Conservation (phyloP, 2,797 vertebrate species). For the Cynodonichthys magdalenae region DNA sequence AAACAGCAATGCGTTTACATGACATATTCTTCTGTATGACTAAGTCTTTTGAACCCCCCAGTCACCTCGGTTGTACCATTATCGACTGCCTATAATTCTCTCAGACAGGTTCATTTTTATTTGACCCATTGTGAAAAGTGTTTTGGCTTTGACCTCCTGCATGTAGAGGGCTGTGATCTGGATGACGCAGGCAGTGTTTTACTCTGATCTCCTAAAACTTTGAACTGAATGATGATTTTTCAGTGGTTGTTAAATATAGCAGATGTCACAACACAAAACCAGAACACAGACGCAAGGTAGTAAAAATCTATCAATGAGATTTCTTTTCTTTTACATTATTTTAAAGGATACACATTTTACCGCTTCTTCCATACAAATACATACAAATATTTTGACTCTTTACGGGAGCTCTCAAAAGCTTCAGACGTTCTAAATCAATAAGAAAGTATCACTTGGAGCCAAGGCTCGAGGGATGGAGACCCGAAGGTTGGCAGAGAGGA, state of each 20-base stretch:
- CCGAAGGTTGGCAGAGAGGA: constrained; percentile 42
- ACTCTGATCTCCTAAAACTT: constrained; percentile 73
- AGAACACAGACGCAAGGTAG: not conserved
- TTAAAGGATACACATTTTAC: constrained; percentile 23
- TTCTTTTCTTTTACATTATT: not conserved
- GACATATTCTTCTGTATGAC: constrained; percentile 21
- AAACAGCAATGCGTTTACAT: constrained; percentile 25
- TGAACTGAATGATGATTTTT: constrained; percentile 71
- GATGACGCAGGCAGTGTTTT: constrained; percentile 80
- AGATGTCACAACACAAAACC: constrained; percentile 25
- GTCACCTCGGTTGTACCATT: constrained; percentile 28
- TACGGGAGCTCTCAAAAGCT: constrained; percentile 66
- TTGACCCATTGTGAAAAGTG: constrained; percentile 67
- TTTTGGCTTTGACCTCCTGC: constrained; percentile 72
- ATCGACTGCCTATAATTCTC: constrained; percentile 62
- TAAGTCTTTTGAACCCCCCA: constrained; percentile 29
- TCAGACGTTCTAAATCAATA: constrained; percentile 76
- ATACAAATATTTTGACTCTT: constrained; percentile 25
- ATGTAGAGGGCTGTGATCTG: constrained; percentile 68
- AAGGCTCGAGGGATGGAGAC: constrained; percentile 30
- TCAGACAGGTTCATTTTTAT: constrained; percentile 62
- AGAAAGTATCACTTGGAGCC: constrained; percentile 70
- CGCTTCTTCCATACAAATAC: constrained; percentile 6
- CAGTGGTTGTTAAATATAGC: constrained; percentile 57
- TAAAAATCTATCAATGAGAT: too few relatives aligned